These are phyloP conservation scores for Philaenus spumarius DNA, from an alignment of 1,140 invertebrate species.

Conservation along the genomic window DNA sequence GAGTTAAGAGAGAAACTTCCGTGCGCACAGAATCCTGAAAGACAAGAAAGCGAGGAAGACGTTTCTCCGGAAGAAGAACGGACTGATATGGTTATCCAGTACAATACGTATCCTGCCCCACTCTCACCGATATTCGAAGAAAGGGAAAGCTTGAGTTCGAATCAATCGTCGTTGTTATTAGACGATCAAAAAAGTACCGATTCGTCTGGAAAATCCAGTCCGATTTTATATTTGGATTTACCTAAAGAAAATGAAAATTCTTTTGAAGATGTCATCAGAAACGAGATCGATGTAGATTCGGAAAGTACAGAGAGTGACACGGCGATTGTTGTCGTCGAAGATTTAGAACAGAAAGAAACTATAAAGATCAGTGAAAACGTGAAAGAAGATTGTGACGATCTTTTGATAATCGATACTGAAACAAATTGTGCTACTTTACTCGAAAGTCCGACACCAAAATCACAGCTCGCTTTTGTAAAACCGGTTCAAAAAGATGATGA, in stretches of 20 bases:
- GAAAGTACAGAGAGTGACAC: conserved; percentile 21
- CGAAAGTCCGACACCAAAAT: conserved; percentile 36
- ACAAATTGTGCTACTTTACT: conserved; percentile 47
- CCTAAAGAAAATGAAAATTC: conserved; percentile 14
- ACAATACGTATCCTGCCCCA: conserved; percentile 36
- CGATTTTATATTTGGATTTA: conserved; percentile 10
- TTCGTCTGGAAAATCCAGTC: conserved; percentile 17
- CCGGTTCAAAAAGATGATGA: conserved; percentile 14
- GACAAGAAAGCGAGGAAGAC: conserved; percentile 33
- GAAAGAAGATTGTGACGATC: conserved; percentile 40
- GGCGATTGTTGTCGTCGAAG: conserved; percentile 22
- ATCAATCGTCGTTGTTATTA: conserved; percentile 25
- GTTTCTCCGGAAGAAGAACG: conserved; percentile 23
- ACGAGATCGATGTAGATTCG: conserved; percentile 20
- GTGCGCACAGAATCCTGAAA: conserved; percentile 44
- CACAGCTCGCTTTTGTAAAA: conserved; percentile 28
- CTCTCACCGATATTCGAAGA: conserved; percentile 59
- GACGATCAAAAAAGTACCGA: conserved; percentile 17
- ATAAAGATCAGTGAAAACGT: conserved; percentile 22
- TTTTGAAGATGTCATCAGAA: conserved; percentile 29
- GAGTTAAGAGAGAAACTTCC: conserved; percentile 63
- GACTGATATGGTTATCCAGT: conserved; percentile 24
- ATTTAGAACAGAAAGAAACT: conserved; percentile 21
- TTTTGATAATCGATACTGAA: conserved; percentile 47
- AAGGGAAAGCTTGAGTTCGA: conserved; percentile 32